phyloP scores from a whole-genome alignment of 2,797 vertebrate genomes.

The Lophotriccus pileatus region DNA sequence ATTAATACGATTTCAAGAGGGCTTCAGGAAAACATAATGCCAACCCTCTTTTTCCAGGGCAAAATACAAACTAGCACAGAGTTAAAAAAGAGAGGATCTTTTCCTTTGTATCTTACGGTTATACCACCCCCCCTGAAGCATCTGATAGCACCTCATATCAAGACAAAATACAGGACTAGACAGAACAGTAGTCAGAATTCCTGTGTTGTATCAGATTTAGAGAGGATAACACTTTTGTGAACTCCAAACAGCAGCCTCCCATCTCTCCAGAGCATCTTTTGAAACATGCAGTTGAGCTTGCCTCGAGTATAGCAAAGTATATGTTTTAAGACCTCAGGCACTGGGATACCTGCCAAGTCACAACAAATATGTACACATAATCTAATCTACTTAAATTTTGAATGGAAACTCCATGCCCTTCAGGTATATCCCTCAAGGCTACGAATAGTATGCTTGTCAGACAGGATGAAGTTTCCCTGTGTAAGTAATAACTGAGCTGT shows the following conservation, averaged over 20 bases:
- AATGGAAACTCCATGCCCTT: constrained; percentile 56
- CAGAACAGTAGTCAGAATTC: constrained; percentile 28
- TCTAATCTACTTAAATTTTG: constrained; percentile 53
- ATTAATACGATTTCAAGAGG: not conserved
- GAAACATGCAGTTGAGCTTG: not conserved
- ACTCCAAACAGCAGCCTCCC: constrained; percentile 2
- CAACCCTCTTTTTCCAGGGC: not conserved
- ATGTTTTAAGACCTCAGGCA: constrained; percentile 23
- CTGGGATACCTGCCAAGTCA: constrained; percentile 47
- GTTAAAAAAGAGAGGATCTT: not conserved
- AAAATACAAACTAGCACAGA: not conserved
- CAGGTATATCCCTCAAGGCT: constrained; percentile 54
- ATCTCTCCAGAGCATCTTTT: constrained; percentile 19
- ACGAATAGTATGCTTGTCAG: constrained; percentile 35
- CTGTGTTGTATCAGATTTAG: not conserved
- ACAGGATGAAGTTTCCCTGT: constrained; percentile 35
- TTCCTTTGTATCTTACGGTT: not conserved
- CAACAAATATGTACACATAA: constrained; percentile 63
- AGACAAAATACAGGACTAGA: constrained; percentile 33
- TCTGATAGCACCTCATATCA: not conserved
- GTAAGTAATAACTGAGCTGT: constrained; percentile 13
- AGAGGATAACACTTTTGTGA: not conserved
- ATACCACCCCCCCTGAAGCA: not conserved
- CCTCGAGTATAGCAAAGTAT: not conserved
- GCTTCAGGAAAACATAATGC: not conserved